A percentile compares a stretch with the other conserved stretches of the same genome.
Conservation (phyloP, 2,888 invertebrate genomes). For the Elysia crispata region DNA sequence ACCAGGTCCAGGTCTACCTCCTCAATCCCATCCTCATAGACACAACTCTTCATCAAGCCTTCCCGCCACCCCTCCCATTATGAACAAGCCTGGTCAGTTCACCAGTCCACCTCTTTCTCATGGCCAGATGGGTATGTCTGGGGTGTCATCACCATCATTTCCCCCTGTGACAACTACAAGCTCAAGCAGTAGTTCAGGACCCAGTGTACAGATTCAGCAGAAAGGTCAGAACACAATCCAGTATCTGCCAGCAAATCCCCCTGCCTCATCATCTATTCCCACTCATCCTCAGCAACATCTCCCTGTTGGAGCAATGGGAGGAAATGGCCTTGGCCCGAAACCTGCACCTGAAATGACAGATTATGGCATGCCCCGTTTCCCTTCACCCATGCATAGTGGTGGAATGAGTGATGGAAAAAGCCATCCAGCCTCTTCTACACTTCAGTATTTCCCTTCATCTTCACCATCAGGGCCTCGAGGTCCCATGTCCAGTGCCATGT, state of each 20-base stretch:
- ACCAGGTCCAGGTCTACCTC: slow-evolving; percentile 34
- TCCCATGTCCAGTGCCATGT: slow-evolving; percentile 45
- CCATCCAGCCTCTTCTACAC: slow-evolving; percentile 85
- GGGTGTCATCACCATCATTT: slow-evolving; percentile 62
- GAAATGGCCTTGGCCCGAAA: slow-evolving; percentile 45
- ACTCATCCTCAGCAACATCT: background rate
- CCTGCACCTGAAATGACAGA: slow-evolving; percentile 65
- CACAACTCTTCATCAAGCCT: slow-evolving; percentile 43
- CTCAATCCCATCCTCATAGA: slow-evolving; percentile 33
- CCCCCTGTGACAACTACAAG: slow-evolving; percentile 50
- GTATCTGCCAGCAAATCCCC: slow-evolving; percentile 96
- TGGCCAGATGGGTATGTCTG: slow-evolving; percentile 48
- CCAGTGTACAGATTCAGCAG: slow-evolving; percentile 93
- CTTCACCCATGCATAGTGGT: slow-evolving; percentile 87
- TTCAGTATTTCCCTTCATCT: slow-evolving; percentile 83
- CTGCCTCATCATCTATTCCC: slow-evolving; percentile 78
- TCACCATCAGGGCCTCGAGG: slow-evolving; percentile 47
- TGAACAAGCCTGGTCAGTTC: slow-evolving; percentile 52
- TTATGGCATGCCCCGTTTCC: slow-evolving; percentile 87
- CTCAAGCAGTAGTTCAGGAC: slow-evolving; percentile 78
- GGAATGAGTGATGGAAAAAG: slow-evolving; percentile 80
- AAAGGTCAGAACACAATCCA: slow-evolving; percentile 98
- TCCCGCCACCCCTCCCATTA: slow-evolving; percentile 37
- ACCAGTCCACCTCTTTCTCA: slow-evolving; percentile 50
- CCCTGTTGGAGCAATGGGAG: slow-evolving; percentile 38